Conservation (phyloP, 2,888 invertebrate genomes). For the Cylindroiulus punctatus region DNA sequence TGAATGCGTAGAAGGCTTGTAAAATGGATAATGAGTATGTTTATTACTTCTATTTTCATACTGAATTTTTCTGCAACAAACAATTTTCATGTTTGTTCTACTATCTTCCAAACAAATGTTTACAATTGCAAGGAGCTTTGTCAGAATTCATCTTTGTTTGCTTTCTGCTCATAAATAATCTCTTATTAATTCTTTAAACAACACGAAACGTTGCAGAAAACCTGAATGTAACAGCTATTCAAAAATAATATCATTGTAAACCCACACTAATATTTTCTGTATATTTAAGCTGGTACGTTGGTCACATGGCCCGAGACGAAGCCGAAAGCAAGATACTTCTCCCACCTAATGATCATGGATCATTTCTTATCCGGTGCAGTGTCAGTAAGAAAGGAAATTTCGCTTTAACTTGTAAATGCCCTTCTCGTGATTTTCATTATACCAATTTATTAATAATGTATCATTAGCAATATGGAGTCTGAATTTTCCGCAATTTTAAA, state of each 20-base stretch:
- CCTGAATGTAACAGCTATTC: no score
- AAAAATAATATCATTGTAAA: no score
- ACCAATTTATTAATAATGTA: background rate
- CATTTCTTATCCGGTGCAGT: constrained; percentile 97
- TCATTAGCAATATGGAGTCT: background rate
- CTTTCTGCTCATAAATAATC: no score
- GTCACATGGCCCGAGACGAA: background rate
- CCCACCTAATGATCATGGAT: constrained; percentile 98
- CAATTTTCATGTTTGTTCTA: no score
- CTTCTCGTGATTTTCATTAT: background rate
- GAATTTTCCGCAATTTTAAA: background rate
- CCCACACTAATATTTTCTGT: background rate
- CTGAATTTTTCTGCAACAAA: no score
- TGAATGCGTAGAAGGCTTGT: background rate
- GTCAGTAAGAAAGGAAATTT: constrained; percentile 65
- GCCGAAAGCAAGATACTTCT: constrained; percentile 66
- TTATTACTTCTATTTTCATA: no score
- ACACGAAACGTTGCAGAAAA: no score
- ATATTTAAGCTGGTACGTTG: constrained; percentile 19
- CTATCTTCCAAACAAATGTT: no score
- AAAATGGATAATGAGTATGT: constrained; percentile 35
- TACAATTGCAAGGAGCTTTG: no score
- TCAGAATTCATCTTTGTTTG: no score
- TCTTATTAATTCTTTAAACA: no score
- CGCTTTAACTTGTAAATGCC: constrained; percentile 2